Base-by-base conservation (phyloP, 2,888 invertebrate genomes). In the Sminthurides aquaticus region DNA sequence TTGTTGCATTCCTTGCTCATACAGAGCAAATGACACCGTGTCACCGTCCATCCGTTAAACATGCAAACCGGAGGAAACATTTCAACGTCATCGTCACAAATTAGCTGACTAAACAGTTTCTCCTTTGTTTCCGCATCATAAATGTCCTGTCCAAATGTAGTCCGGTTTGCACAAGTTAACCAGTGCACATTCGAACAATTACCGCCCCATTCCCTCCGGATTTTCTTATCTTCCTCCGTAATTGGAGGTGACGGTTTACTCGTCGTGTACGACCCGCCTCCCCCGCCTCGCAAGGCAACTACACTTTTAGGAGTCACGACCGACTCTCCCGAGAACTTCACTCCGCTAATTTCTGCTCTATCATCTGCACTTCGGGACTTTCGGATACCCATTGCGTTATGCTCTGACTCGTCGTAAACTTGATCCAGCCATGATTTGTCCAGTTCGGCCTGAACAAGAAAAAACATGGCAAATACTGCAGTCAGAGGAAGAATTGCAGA, bases 21-120 rank as follows among this genome's bases (percentile, higher is more conserved):
- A 63, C 70, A 70, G 8, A 70, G 67, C 52, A 70, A 60, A 56
- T 70, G 70, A 57, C 70, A 70, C 0, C 70, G 48, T 20, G 58
- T 60, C 34, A 68, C 62, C 15, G 64, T 65, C 61, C 65, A 70
- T 1, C 70, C 70, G 43, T 70, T 70, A 22, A 22, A 8, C 18
- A 70, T 29, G 24, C 70, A 70, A 24, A 61, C 27, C 8, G 61
- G 55, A 3, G 61, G 61, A 25, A 61, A 61, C 29, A 29, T 22
- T 8, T 28, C 28, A 5, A 24, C 15, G 15, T 5, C 8, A 28
- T 61, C 61, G 8, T 27, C 22, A 55, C 61, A 61, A 29, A 29
- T 3, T 2, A 28, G 5, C 3, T 61, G 8, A 18, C 27, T 55
- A 1, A 28, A 1, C 5, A 61, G 28, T 28, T 61, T 52, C 15